Base-by-base conservation (phyloP, 2,113 vertebrate species). In the Labeo catla region DNA sequence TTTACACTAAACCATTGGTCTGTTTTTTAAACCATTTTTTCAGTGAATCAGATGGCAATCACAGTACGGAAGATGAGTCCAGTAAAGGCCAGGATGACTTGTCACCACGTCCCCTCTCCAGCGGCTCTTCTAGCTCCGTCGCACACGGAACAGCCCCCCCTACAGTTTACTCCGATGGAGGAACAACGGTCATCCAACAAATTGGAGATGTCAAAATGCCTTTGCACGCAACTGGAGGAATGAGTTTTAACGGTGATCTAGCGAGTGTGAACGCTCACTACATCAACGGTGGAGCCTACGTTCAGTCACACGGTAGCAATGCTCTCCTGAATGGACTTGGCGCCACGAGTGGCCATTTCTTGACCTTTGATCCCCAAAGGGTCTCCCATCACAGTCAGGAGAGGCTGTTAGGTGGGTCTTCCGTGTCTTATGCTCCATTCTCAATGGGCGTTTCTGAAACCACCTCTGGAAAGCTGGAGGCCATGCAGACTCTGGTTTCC, bases 1-100 rank as follows among this genome's bases (percentile, higher is more conserved):
- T 36, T 77, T 7, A 39, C 52, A 59, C 8, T 7, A 76, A 7
- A 28, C 50, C 8, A 39, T 8, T 1, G 49, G 28, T 45, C 39
- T 54, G 16, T 52, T 50, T 47, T 45, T 43, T 7, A 66, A 81
- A 79, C 66, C 1, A 79, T 34, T 39, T 81, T 86, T 86, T 36
- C 87, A 99, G 98, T 84, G 98, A 99, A 92, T 99, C 98, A 23
- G 98, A 99, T 91, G 98, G 98, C 76, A 99, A 99, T 92, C 98
- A 98, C 92, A 99, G 98, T 94, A 99, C 98, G 78, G 98, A 99
- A 93, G 98, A 99, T 89, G 98, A 99, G 92, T 99, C 97, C 84
- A 99, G 97, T 92, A 99, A 99, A 92, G 98, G 98, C 45, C 96
- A 98, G 81, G 98, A 99, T 83, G 98, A 99, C 92, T 86, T 98